Evolutionary conservation across 2,888 invertebrate species (phyloP).

Genomic region (Parasteatoda lunata): DNA sequence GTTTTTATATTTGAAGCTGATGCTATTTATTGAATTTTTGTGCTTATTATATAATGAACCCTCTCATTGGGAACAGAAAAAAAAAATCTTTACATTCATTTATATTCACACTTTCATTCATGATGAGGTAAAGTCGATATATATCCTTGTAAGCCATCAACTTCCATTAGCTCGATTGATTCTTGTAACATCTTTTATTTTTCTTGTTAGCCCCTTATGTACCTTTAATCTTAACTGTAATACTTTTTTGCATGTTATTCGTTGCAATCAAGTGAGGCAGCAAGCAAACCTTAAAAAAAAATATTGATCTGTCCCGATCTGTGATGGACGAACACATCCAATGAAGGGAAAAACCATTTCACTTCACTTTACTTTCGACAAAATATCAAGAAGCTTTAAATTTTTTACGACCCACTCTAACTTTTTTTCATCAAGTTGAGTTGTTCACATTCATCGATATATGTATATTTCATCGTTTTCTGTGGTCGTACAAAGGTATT

Average conservation of each 20-base stretch:
- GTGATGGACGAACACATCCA: slow-evolving; percentile 43
- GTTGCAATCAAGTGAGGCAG: slow-evolving; percentile 12
- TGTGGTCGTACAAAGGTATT: slow-evolving; percentile 13
- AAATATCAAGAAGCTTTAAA: slow-evolving; percentile 43
- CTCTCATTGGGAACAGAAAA: too few relatives aligned
- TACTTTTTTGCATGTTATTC: background rate
- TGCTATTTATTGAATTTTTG: too few relatives aligned
- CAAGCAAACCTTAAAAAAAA: background rate
- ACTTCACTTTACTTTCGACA: slow-evolving; percentile 2
- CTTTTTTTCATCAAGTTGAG: background rate
- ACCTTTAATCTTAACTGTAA: background rate
- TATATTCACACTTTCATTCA: too few relatives aligned
- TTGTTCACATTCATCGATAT: slow-evolving; percentile 34
- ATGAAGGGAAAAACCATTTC: slow-evolving; percentile 33
- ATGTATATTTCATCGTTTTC: slow-evolving; percentile 54
- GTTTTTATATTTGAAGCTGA: too few relatives aligned
- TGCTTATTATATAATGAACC: too few relatives aligned
- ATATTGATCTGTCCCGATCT: slow-evolving; percentile 22
- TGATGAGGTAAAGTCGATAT: too few relatives aligned
- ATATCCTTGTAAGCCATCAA: too few relatives aligned
- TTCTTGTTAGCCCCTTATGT: too few relatives aligned
- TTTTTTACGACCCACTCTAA: slow-evolving; percentile 26
- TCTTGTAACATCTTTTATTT: too few relatives aligned
- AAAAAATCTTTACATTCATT: too few relatives aligned
- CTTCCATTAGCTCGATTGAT: too few relatives aligned